phyloP scores from a whole-genome alignment of 2,888 invertebrate species.

The Plemyria rubiginata region DNA sequence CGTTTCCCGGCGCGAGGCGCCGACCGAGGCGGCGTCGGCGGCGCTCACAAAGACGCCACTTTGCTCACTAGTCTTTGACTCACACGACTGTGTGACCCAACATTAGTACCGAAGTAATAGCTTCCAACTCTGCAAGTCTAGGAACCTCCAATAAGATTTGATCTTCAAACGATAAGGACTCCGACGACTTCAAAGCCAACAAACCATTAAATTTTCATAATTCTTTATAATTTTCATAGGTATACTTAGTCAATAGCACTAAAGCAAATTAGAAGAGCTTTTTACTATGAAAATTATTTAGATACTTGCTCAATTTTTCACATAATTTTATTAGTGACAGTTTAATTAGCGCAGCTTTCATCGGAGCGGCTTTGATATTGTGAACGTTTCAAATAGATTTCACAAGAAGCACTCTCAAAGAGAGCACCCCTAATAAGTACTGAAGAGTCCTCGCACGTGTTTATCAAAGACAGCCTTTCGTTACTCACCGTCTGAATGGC shows the following conservation, averaged over 20 bases:
- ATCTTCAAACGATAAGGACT: constrained; percentile 29
- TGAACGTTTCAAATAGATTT: constrained; percentile 84
- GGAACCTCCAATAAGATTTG: constrained; percentile 30
- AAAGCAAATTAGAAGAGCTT: constrained; percentile 53
- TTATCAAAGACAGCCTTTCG: constrained; percentile 86
- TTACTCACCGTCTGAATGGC: constrained; percentile 85
- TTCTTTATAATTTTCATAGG: constrained; percentile 24
- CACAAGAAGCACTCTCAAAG: constrained; percentile 84
- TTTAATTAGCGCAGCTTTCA: constrained; percentile 84
- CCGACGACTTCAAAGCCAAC: constrained; percentile 21
- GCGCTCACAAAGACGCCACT: constrained; percentile 77
- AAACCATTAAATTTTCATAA: constrained; percentile 25
- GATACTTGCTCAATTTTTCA: constrained; percentile 78
- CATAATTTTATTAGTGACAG: constrained; percentile 83
- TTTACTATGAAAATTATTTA: constrained; percentile 64
- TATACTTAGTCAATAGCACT: constrained; percentile 13
- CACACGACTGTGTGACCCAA: constrained; percentile 71
- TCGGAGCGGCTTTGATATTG: constrained; percentile 80
- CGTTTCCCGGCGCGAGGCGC: constrained; percentile 46
- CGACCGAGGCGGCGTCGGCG: constrained; percentile 45
- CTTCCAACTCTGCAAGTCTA: constrained; percentile 44
- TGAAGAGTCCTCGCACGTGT: constrained; percentile 86
- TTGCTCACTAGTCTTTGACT: constrained; percentile 77
- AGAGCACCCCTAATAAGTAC: constrained; percentile 85
- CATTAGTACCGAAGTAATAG: constrained; percentile 80